phyloP scores from a whole-genome alignment of 2,113 vertebrate species.

The Ciconia stormi region DNA sequence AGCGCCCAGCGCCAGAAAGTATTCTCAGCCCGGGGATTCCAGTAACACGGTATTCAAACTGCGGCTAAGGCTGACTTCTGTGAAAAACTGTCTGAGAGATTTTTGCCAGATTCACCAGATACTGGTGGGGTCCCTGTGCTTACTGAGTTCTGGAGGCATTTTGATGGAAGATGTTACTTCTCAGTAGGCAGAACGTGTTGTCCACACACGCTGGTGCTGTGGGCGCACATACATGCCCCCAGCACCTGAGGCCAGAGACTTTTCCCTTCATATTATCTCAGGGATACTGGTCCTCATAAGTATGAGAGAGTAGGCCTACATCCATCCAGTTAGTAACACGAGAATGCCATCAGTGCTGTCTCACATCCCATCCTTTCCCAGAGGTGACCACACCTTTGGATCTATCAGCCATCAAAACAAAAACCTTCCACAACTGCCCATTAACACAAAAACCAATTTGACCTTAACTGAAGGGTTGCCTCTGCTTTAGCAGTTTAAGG shows the following conservation, averaged over 20 bases:
- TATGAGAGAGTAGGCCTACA: background rate
- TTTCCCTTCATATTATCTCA: background rate
- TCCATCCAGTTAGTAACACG: background rate
- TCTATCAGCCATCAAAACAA: background rate
- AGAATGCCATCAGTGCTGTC: background rate
- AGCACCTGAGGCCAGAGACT: background rate
- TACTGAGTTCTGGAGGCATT: background rate
- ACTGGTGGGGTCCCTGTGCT: background rate
- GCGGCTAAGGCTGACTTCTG: background rate
- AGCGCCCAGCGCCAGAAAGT: background rate
- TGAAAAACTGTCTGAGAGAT: background rate
- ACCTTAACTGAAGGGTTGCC: background rate
- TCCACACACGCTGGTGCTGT: background rate
- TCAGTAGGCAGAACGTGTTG: fast-evolving
- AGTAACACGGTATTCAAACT: background rate
- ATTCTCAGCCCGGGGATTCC: background rate
- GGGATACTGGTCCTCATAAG: background rate
- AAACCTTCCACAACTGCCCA: background rate
- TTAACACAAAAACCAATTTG: background rate
- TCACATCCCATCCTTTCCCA: background rate
- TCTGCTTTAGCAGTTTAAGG: background rate
- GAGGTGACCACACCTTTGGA: background rate
- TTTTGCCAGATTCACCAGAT: background rate
- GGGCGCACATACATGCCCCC: fast-evolving
- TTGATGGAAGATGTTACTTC: fast-evolving